phyloP scores from a whole-genome alignment of 2,113 vertebrate species.

The Pseudopipra pipra region DNA sequence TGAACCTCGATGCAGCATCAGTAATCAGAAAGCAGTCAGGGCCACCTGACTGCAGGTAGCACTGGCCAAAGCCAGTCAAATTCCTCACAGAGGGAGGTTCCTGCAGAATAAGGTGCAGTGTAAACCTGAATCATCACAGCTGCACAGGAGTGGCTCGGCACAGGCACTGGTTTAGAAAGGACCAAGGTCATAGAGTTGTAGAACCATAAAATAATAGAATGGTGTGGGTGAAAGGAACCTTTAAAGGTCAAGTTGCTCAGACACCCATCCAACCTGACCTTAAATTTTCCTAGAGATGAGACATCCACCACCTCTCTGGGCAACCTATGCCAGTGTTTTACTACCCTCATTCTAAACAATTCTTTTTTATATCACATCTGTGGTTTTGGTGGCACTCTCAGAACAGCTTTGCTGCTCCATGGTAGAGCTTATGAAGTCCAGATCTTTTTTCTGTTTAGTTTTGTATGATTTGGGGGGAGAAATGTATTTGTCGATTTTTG shows the following conservation, averaged over 20 bases:
- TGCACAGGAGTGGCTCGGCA: neutral
- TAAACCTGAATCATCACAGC: neutral
- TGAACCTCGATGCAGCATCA: neutral
- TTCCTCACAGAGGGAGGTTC: neutral
- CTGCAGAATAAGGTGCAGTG: neutral
- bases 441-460: neutral
- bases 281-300: neutral
- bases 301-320: neutral
- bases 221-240: neutral
- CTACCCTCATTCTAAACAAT: neutral
- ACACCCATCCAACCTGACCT: neutral
- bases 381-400: neutral
- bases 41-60: neutral
- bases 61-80: neutral
- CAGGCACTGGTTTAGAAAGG: neutral
- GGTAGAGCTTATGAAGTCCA: neutral
- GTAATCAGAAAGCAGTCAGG: neutral
- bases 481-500: neutral
- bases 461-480: neutral
- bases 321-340: neutral
- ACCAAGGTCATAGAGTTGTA: neutral
- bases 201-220: neutral
- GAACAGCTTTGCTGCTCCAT: neutral
- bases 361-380: neutral
- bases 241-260: neutral